phyloP scores from a whole-genome alignment of 2,113 vertebrate genomes.

The Xenopus laevis region DNA sequence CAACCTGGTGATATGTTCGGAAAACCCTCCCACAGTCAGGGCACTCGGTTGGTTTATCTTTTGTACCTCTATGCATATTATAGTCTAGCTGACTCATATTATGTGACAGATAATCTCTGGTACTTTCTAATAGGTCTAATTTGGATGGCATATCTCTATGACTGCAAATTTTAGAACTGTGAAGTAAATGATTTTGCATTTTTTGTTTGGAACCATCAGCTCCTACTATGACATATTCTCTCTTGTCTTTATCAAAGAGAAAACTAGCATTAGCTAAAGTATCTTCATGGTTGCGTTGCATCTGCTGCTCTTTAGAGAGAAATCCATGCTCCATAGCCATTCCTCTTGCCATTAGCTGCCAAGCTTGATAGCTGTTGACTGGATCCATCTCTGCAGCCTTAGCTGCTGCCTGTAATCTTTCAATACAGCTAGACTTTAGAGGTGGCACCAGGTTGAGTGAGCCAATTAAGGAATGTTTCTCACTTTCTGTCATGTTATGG shows the following conservation, averaged over 20 bases:
- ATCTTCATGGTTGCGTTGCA: constrained; percentile 83
- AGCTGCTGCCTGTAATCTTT: constrained; percentile 92
- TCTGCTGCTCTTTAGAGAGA: constrained; percentile 90
- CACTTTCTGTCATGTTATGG: constrained; percentile 82
- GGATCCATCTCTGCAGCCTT: constrained; percentile 98
- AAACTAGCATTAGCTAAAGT: constrained; percentile 76
- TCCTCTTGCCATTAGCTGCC: constrained; percentile 97
- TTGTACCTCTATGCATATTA: constrained; percentile 73
- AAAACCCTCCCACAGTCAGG: constrained; percentile 94
- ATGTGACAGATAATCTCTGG: constrained; percentile 86
- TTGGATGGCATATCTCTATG: constrained; percentile 81
- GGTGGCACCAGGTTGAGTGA: constrained; percentile 95
- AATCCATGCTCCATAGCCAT: constrained; percentile 94
- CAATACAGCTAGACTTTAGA: constrained; percentile 96
- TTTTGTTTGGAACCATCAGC: constrained; percentile 90
- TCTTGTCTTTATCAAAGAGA: constrained; percentile 90
- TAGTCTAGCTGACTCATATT: constrained; percentile 83
- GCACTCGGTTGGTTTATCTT: constrained; percentile 95
- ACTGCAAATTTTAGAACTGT: constrained; percentile 80
- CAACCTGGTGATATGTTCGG: constrained; percentile 97
- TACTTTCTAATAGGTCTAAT: constrained; percentile 85
- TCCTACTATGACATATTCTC: constrained; percentile 85
- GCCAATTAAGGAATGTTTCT: constrained; percentile 91
- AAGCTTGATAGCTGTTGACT: constrained; percentile 94
- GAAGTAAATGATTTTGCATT: constrained; percentile 83